phyloP scores from a whole-genome alignment of 92 coral and sea anemone genomes.

The Porites divaricata region DNA sequence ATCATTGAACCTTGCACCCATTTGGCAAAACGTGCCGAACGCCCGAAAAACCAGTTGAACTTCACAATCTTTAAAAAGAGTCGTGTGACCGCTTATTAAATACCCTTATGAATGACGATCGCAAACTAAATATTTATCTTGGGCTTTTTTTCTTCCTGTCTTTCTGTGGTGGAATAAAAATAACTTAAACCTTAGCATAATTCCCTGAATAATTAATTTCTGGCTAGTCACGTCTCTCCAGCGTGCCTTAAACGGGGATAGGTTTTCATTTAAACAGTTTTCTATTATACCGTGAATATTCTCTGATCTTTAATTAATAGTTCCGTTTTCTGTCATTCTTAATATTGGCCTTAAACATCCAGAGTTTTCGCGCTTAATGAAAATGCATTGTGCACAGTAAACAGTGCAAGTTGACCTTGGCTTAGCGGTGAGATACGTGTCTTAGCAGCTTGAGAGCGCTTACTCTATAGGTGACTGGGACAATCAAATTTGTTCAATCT shows the following conservation, averaged over 20 bases:
- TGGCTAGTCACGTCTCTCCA: neutral
- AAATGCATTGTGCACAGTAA: neutral
- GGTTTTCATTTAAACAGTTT: neutral
- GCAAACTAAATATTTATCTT: neutral
- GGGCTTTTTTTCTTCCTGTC: neutral
- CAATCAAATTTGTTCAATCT: neutral
- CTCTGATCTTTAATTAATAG: neutral
- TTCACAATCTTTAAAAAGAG: neutral
- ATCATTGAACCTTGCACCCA: neutral
- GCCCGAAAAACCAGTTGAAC: too few relatives aligned
- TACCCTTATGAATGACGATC: neutral
- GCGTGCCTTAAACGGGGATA: neutral
- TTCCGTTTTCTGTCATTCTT: too few relatives aligned
- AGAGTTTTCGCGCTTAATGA: neutral
- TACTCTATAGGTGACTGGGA: too few relatives aligned
- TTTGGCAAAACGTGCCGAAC: neutral
- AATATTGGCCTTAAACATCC: neutral
- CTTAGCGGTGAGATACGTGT: neutral
- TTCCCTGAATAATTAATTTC: slow-evolving; percentile 5
- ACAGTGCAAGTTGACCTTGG: slow-evolving; percentile 29
- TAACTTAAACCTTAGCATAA: slow-evolving; percentile 4
- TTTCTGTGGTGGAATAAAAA: neutral
- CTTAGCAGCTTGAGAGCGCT: too few relatives aligned
- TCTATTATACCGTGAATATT: too few relatives aligned
- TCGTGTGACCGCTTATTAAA: neutral